Base-by-base conservation (phyloP, 2,888 invertebrate genomes). In the Amphimallon solstitiale region DNA sequence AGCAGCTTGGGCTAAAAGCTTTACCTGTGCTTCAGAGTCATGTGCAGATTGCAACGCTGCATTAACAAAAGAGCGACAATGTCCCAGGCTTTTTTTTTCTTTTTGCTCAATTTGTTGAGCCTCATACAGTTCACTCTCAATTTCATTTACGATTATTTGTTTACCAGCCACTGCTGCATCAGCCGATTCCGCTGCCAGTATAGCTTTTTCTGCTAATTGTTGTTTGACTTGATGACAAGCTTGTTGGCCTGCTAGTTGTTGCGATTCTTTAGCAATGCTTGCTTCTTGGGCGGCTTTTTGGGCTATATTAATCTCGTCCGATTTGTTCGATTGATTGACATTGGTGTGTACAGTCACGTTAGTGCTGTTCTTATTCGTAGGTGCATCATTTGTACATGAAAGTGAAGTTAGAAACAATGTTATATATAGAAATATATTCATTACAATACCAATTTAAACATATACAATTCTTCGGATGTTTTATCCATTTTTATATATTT, bases 271-370 rank as follows among this genome's bases (percentile, higher is more conserved):
- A 0, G 90, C 90, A 0, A 90, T 87, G 74, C 90, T 90, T 0
- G 91, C 91, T 77, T 91, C 90, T 49, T 89, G 88, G 0, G 91
- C 91, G 0, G 91, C 91, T 73, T 90, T 90, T 74, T 89, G 87
- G 0, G 91, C 92, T 74, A 92, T 89, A 76, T 84, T 88, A 0
- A 87, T 84, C 0, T 88, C 87, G 73, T 76, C 72, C 7, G 68
- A 54, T 37, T 70, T 71, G 29, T 66, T 51, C 54, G n/a, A 21
- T 29, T 29, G 29, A 3, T 29, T 29, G 29, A 1, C 9, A 1
- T 29, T 2, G 3, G 1, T 29, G 5, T 5, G 29, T 5, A 29
- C 29, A 7, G 29, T 9, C 9, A 29, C 5, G 2, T 1, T 5
- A 3, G 2, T 5, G 29, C 5, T 5, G 29, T 1, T 29, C 9